phyloP scores from a whole-genome alignment of 2,797 vertebrate genomes.

The Rhinogobio ventralis region DNA sequence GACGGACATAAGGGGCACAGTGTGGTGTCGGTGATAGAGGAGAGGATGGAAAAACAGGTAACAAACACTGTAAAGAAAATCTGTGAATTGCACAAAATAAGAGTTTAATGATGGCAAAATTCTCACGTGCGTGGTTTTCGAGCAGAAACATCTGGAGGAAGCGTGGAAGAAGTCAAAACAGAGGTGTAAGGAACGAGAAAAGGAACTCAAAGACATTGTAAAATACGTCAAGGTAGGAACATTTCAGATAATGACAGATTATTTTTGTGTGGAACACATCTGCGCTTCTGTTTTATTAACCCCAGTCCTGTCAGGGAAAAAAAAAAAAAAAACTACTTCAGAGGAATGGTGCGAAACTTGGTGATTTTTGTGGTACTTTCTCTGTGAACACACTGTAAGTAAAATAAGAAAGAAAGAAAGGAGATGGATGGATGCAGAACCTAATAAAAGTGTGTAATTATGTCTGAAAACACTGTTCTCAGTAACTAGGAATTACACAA shows the following conservation, averaged over 20 bases:
- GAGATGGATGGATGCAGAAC: too few relatives aligned
- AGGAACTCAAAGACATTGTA: constrained; percentile 74
- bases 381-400: too few relatives aligned
- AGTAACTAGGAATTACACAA: background rate
- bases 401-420: too few relatives aligned
- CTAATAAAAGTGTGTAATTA: background rate
- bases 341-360: background rate
- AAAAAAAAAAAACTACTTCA: background rate
- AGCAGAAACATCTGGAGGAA: constrained; percentile 76
- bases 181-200: constrained; percentile 73
- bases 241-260: background rate
- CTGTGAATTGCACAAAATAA: background rate
- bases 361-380: background rate
- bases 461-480: background rate
- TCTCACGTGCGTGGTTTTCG: background rate
- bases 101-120: background rate
- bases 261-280: background rate
- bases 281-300: background rate
- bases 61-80: background rate
- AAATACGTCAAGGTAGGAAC: constrained; percentile 76
- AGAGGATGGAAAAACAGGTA: constrained; percentile 81
- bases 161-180: constrained; percentile 71
- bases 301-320: background rate
- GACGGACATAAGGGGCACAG: constrained; percentile 85
- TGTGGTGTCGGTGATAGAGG: constrained; percentile 80